phyloP scores from a whole-genome alignment of 2,113 vertebrate genomes.

The Crotalus viridis region DNA sequence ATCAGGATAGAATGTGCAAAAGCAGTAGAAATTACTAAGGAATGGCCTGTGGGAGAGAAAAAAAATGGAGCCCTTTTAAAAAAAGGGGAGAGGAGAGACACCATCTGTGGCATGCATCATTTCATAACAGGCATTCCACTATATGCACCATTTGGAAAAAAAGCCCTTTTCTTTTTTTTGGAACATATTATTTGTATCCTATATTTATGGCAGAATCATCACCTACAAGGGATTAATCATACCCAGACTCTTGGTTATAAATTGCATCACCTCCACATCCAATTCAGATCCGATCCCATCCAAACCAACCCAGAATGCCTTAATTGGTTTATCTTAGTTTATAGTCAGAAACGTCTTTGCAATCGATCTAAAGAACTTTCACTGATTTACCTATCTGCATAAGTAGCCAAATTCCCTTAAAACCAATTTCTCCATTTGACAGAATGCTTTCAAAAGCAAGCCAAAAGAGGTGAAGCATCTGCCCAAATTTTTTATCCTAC shows the following conservation, averaged over 20 bases:
- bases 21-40: background rate
- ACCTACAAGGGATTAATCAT: background rate
- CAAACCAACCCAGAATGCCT: background rate
- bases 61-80: background rate
- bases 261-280: background rate
- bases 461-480: rapidly evolving
- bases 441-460: background rate
- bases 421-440: background rate
- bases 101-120: background rate
- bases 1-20: background rate
- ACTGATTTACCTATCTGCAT: background rate
- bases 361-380: background rate
- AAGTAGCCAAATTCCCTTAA: background rate
- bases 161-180: background rate
- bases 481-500: background rate
- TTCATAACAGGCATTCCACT: background rate
- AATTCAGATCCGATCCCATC: background rate
- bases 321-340: background rate
- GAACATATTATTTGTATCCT: background rate
- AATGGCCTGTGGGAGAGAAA: background rate
- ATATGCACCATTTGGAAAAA: background rate
- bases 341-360: background rate
- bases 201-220: background rate
- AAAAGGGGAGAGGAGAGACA: background rate
- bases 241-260: background rate